A percentile compares a stretch with the other conserved stretches of the same genome.
phyloP scores from a whole-genome alignment of 2,113 vertebrate species.

The Acrocephalus arundinaceus region DNA sequence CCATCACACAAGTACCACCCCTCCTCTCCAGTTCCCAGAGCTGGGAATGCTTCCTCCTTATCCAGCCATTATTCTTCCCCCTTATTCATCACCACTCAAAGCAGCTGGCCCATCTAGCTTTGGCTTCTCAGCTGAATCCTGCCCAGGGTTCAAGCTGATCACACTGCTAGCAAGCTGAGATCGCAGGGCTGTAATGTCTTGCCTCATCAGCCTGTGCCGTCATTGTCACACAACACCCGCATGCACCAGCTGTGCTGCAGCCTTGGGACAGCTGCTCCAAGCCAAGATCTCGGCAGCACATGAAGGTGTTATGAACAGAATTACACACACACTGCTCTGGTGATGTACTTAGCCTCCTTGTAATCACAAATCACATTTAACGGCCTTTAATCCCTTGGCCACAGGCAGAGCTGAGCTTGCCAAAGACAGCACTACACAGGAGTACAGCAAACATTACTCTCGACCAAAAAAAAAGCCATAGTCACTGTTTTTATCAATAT shows the following conservation, averaged over 20 bases:
- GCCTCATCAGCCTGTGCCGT: not conserved
- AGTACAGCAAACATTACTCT: not conserved
- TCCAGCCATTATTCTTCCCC: not conserved
- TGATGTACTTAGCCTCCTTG: not conserved
- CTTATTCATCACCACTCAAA: not conserved
- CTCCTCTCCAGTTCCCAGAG: not conserved
- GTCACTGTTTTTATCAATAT: not conserved
- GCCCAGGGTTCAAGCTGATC: not conserved
- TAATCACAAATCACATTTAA: not conserved
- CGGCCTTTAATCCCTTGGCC: not conserved
- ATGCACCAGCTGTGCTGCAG: not conserved
- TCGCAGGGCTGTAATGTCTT: not conserved
- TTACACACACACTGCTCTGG: not conserved
- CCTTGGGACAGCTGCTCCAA: not conserved
- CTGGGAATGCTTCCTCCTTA: not conserved
- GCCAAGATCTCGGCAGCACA: not conserved
- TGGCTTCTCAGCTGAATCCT: not conserved
- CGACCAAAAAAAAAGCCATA: not conserved
- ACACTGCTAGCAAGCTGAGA: not conserved
- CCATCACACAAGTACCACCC: not conserved
- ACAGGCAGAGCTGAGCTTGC: not conserved
- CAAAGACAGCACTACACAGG: not conserved
- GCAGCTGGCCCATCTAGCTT: not conserved
- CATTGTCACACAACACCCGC: not conserved
- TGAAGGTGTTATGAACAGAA: not conserved